Evolutionary conservation across 2,888 invertebrate species (phyloP).

Genomic region (Ichneumoninae sp.): DNA sequence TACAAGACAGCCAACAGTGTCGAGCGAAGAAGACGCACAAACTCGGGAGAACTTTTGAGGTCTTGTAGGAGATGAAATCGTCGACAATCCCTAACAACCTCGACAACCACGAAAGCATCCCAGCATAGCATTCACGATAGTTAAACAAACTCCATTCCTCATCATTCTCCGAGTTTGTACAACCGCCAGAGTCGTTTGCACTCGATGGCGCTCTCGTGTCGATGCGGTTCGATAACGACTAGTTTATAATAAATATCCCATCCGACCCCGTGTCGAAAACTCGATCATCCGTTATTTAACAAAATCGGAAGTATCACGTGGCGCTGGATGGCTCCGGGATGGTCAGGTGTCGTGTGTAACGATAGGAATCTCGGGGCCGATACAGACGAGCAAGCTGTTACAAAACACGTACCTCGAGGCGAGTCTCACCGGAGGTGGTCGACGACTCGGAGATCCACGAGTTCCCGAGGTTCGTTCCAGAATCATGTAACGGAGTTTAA

Average conservation of each 20-base stretch:
- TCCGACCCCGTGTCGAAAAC: slow-evolving; percentile 18
- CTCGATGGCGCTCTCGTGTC: background rate
- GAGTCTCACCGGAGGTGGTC: background rate
- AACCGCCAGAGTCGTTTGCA: slow-evolving; percentile 44
- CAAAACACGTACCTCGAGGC: slow-evolving; percentile 33
- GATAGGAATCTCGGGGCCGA: slow-evolving; percentile 39
- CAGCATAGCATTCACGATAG: background rate
- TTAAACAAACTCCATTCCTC: slow-evolving; percentile 6
- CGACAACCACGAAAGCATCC: slow-evolving; percentile 24
- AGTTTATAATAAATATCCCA: slow-evolving; percentile 8
- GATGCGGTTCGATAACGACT: slow-evolving; percentile 52
- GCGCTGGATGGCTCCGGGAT: slow-evolving; percentile 19
- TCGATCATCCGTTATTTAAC: slow-evolving; percentile 41
- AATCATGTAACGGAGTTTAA: no score
- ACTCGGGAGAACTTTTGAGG: background rate
- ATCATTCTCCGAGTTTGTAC: slow-evolving; percentile 9
- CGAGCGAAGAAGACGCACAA: slow-evolving; percentile 10
- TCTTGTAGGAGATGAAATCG: slow-evolving; percentile 41
- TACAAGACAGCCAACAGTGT: slow-evolving; percentile 45
- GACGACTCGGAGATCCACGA: background rate
- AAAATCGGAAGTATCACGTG: slow-evolving; percentile 7
- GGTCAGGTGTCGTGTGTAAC: slow-evolving; percentile 38
- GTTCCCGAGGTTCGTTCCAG: background rate
- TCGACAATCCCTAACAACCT: slow-evolving; percentile 45
- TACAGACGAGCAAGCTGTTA: slow-evolving; percentile 13